A percentile compares a stretch with the other conserved stretches of the same genome.
phyloP scores from a whole-genome alignment of 2,113 vertebrate species.

The Notothenia coriiceps region DNA sequence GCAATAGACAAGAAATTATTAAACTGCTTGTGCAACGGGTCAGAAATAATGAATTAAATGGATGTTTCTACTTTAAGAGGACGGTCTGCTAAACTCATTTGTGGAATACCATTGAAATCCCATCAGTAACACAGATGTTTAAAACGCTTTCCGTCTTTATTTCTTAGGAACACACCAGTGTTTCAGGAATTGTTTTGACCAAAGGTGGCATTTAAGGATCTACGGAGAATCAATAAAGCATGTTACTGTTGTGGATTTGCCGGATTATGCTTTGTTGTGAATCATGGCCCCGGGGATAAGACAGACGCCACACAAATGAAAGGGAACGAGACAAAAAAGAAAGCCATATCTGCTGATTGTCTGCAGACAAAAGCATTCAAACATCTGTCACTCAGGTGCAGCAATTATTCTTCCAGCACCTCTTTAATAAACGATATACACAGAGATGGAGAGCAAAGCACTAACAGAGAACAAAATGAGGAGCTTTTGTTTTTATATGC shows the following conservation, averaged over 20 bases:
- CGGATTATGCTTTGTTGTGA: slow-evolving; percentile 30
- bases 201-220: slow-evolving; percentile 25
- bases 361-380: slow-evolving; percentile 37
- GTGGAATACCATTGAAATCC: slow-evolving; percentile 43
- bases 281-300: slow-evolving; percentile 32
- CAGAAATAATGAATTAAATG: slow-evolving; percentile 10
- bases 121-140: slow-evolving; percentile 12
- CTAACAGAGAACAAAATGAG: slow-evolving; percentile 26
- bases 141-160: background rate
- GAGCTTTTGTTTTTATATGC: slow-evolving; percentile 11
- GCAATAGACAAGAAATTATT: background rate
- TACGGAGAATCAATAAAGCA: slow-evolving; percentile 26
- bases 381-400: slow-evolving; percentile 32
- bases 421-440: slow-evolving; percentile 25
- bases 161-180: background rate
- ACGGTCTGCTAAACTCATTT: slow-evolving; percentile 44
- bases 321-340: background rate
- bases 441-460: slow-evolving; percentile 2
- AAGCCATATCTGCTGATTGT: slow-evolving; percentile 31
- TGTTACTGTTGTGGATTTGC: slow-evolving; percentile 22
- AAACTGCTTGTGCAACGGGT: slow-evolving; percentile 32
- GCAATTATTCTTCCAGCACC: slow-evolving; percentile 22
- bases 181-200: slow-evolving; percentile 17
- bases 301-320: slow-evolving; percentile 29
- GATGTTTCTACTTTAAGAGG: slow-evolving; percentile 27